A percentile compares a stretch with the other conserved stretches of the same genome.
Conservation (phyloP, 2,888 invertebrate genomes). For the Amphipoea lucens region DNA sequence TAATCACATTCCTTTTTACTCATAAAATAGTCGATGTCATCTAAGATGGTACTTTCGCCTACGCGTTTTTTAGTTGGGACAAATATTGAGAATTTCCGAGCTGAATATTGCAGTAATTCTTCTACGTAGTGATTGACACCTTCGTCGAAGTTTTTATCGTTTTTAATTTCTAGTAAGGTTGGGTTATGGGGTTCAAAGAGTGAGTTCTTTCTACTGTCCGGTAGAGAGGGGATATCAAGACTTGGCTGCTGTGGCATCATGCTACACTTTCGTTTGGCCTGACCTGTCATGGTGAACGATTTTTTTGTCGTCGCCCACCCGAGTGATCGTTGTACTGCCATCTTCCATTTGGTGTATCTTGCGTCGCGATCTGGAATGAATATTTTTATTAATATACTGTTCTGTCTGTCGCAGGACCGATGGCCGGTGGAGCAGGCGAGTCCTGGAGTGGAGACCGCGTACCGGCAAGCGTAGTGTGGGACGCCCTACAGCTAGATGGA, state of each 20-base stretch:
- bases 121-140: conserved; percentile 76
- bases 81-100: conserved; percentile 83
- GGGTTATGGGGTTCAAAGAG: conserved; percentile 62
- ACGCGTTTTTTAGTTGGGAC: conserved; percentile 73
- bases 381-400: background rate
- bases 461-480: too few relatives aligned
- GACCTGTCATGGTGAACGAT: conserved; percentile 94
- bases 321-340: conserved; percentile 97
- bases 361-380: conserved; percentile 92
- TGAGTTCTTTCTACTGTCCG: conserved; percentile 75
- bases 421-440: too few relatives aligned
- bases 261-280: conserved; percentile 84
- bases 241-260: conserved; percentile 71
- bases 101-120: conserved; percentile 82
- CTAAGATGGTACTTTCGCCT: conserved; percentile 82
- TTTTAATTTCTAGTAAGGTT: conserved; percentile 64
- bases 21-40: conserved; percentile 84
- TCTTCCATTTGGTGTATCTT: conserved; percentile 97
- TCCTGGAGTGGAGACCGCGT: too few relatives aligned
- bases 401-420: background rate
- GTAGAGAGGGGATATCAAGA: conserved; percentile 71
- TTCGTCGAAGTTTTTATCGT: conserved; percentile 70
- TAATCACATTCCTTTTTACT: conserved; percentile 87
- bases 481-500: too few relatives aligned
- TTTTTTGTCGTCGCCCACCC: conserved; percentile 96